Conservation (phyloP, 2,888 invertebrate species). For the Copidosoma aretas region DNA sequence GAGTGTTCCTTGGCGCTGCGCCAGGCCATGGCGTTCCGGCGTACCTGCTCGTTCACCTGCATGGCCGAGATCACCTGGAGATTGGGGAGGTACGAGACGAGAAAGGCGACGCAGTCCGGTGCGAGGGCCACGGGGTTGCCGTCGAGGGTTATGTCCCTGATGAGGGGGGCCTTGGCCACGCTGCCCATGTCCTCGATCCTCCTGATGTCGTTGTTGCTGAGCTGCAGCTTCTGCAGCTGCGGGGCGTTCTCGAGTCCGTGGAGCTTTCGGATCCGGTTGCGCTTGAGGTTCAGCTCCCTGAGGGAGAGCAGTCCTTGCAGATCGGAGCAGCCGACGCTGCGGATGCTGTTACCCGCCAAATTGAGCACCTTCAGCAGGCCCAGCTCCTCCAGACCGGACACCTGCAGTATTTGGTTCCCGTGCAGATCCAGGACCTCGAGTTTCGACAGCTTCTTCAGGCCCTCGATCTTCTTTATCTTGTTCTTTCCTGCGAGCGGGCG, state of each 20-base stretch:
- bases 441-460: conserved; percentile 74
- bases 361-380: conserved; percentile 87
- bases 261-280: conserved; percentile 82
- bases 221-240: conserved; percentile 78
- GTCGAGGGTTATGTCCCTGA: conserved; percentile 85
- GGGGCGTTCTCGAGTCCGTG: conserved; percentile 81
- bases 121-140: conserved; percentile 82
- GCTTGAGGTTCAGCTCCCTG: conserved; percentile 85
- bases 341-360: conserved; percentile 89
- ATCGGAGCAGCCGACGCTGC: conserved; percentile 77
- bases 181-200: conserved; percentile 88
- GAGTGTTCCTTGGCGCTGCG: conserved; percentile 77
- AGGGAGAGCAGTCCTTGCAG: conserved; percentile 79
- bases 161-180: conserved; percentile 76
- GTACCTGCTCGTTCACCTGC: conserved; percentile 80
- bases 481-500: conserved; percentile 82
- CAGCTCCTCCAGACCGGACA: conserved; percentile 74
- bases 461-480: conserved; percentile 81
- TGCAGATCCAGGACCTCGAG: conserved; percentile 92
- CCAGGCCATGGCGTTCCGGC: conserved; percentile 82
- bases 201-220: conserved; percentile 81
- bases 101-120: conserved; percentile 82
- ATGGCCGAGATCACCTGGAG: conserved; percentile 77
- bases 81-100: conserved; percentile 81
- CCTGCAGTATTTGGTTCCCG: conserved; percentile 85